Base-by-base conservation (phyloP, 2,113 vertebrate species). In the Strix uralensis region DNA sequence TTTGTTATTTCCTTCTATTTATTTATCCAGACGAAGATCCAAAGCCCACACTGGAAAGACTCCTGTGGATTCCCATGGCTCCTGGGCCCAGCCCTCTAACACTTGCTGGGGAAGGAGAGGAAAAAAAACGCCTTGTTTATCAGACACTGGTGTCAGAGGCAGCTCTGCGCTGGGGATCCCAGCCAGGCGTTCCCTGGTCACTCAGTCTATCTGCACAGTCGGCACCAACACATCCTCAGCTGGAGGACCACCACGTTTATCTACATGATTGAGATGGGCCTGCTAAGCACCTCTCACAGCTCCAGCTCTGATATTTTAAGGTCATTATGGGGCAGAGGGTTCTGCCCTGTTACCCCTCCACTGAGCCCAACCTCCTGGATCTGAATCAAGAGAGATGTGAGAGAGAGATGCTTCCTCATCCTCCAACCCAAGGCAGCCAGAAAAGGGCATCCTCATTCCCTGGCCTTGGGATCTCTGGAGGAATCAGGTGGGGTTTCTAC, bases 1-100 rank as follows among this genome's bases (percentile, higher is more conserved):
- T 88, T 96, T 93, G 86, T 97, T 95, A 87, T 73, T 97, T 94
- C 92, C 86, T 78, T 80, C 88, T 92, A 42, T 91, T 92, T 97
- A 42, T 92, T 97, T 96, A 73, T 82, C 81, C 91, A 77, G 86
- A 91, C 0, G 0, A 74, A 12, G 32, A 79, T 96, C 89, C 95
- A 95, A 94, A 89, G 91, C 86, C 92, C 95, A 92, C 92, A 94
- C 44, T 92, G 96, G 88, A 96, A 96, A 94, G 88, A 72, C 36
- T 96, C 65, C 61, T 58, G 67, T 46, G 47, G 73, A 87, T 81
- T 84, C 73, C 78, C 84, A 5, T 38, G 66, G 86, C 73, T 92
- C 77, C 71, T 13, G 38, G 32, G 90, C 88, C 63, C 86, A 65
- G 86, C 86, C 83, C 80, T 87, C 34, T 5, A 49, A 81, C 0